phyloP scores from a whole-genome alignment of 2,113 vertebrate genomes.

The Phalacrocorax aristotelis region DNA sequence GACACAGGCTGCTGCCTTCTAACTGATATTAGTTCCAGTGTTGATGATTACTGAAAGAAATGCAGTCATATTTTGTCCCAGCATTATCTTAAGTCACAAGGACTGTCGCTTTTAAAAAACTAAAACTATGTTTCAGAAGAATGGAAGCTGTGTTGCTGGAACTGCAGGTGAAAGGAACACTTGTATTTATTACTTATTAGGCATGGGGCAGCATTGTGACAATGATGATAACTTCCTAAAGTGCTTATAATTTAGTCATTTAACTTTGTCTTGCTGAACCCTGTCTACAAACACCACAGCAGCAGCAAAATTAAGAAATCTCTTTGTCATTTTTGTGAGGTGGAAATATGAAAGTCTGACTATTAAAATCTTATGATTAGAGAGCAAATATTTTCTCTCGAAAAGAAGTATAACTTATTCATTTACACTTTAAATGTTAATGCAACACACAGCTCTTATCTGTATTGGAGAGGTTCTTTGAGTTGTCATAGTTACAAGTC shows the following conservation, averaged over 20 bases:
- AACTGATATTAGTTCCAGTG: neutral
- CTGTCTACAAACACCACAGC: neutral
- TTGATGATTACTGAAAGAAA: neutral
- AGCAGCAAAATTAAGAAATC: neutral
- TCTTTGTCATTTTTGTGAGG: neutral
- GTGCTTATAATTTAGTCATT: neutral
- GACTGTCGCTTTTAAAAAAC: neutral
- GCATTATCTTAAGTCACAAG: neutral
- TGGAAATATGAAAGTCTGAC: neutral
- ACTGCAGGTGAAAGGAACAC: neutral
- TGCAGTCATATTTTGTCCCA: neutral
- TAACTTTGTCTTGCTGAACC: neutral
- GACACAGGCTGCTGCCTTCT: neutral
- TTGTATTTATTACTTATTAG: neutral
- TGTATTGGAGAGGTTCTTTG: neutral
- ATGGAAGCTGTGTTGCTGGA: neutral
- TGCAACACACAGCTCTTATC: conserved; percentile 1
- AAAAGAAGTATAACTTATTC: conserved; percentile 21
- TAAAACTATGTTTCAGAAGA: neutral
- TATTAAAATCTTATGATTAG: conserved; percentile 20
- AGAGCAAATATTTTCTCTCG: conserved; percentile 40
- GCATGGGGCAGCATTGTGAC: neutral
- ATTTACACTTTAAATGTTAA: conserved; percentile 32
- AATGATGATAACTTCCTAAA: neutral
- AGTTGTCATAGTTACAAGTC: conserved; percentile 32